Percentiles rank a stretch among this genome's conserved stretches.
Evolutionary conservation across 2,113 vertebrate genomes (phyloP).

Genomic region (Rhinichthys klamathensis): DNA sequence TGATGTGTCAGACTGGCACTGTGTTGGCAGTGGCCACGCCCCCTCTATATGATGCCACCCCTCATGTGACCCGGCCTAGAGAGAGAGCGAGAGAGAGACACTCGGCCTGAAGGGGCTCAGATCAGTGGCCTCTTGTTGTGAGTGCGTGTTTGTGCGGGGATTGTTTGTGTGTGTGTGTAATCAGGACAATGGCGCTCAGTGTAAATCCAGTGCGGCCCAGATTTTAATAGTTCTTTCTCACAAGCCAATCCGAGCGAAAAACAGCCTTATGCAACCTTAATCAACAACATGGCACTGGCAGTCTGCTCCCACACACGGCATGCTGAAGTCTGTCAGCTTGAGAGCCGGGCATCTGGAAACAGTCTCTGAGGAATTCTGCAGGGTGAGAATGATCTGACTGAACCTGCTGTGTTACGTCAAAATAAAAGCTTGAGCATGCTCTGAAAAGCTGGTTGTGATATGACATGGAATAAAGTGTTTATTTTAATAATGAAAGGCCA

Average conservation of each 20-base stretch:
- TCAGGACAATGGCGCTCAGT: constrained; percentile 11
- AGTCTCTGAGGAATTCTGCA: neutral
- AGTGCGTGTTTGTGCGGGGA: neutral
- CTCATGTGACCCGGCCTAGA: constrained; percentile 15
- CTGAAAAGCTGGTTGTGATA: neutral
- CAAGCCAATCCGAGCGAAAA: neutral
- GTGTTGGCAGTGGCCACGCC: neutral
- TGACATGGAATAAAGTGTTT: neutral
- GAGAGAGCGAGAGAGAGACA: neutral
- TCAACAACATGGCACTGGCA: constrained; percentile 28
- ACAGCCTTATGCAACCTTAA: constrained; percentile 17
- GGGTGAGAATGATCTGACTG: constrained; percentile 11
- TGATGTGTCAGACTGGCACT: neutral
- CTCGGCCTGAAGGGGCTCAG: neutral
- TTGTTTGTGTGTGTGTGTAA: neutral
- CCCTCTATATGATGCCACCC: neutral
- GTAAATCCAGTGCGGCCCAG: neutral
- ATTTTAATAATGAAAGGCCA: neutral
- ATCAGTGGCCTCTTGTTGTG: constrained; percentile 23
- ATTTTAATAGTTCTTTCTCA: constrained; percentile 24
- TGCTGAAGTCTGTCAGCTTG: constrained; percentile 25
- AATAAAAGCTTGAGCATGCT: neutral
- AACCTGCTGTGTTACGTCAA: neutral
- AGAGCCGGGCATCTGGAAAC: constrained; percentile 20
- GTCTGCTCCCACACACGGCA: constrained; percentile 17